These are phyloP conservation scores for Halesus radiatus DNA, from an alignment of 1,140 invertebrate genomes.

Conservation along the genomic window DNA sequence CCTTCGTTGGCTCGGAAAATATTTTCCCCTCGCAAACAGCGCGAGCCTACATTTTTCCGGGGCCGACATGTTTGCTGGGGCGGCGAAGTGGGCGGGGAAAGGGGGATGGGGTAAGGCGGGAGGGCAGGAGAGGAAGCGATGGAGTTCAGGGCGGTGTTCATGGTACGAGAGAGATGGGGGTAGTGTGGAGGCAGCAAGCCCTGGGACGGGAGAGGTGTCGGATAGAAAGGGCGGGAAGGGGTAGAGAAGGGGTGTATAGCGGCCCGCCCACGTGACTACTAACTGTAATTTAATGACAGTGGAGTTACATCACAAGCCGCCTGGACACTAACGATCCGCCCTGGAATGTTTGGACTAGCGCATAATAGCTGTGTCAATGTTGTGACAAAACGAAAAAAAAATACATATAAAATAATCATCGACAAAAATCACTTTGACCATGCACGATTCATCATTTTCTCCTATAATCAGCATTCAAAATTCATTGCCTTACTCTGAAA, in stretches of 20 bases:
- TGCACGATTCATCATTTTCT: neutral
- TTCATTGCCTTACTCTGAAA: too few relatives aligned
- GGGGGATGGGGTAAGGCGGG: neutral
- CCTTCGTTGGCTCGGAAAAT: slow-evolving; percentile 53
- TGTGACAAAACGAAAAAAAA: slow-evolving; percentile 23
- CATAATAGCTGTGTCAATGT: slow-evolving; percentile 41
- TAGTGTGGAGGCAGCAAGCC: neutral
- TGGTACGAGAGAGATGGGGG: neutral
- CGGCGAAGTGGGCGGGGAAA: slow-evolving; percentile 7
- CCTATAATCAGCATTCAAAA: too few relatives aligned
- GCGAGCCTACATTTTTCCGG: slow-evolving; percentile 55
- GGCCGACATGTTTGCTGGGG: slow-evolving; percentile 55
- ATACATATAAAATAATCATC: neutral
- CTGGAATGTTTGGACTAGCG: slow-evolving; percentile 19
- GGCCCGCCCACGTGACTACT: slow-evolving; percentile 43
- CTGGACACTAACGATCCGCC: slow-evolving; percentile 26
- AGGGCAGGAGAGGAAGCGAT: neutral
- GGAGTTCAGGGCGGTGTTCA: too few relatives aligned
- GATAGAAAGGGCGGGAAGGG: neutral
- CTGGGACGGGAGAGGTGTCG: neutral
- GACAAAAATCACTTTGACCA: slow-evolving; percentile 11
- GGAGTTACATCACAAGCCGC: slow-evolving; percentile 44
- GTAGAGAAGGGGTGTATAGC: neutral
- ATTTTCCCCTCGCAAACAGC: slow-evolving; percentile 56
- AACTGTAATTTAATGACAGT: slow-evolving; percentile 58